These are phyloP conservation scores for Crypturellus tataupa DNA, from an alignment of 2,797 vertebrate species.

Conservation along the genomic window DNA sequence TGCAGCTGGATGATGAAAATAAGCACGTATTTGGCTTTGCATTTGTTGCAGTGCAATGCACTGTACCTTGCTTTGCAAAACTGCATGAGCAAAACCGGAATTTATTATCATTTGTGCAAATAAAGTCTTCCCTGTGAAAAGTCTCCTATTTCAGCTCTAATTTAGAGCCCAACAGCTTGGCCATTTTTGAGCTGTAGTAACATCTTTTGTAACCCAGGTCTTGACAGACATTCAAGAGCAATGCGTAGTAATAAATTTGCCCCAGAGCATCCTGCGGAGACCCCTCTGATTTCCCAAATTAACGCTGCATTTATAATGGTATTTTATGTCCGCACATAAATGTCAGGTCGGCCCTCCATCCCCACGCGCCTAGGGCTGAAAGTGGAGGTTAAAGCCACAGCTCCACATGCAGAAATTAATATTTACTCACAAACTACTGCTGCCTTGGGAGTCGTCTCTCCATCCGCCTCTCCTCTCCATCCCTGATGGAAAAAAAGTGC, in stretches of 20 bases:
- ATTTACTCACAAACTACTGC: background rate
- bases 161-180: background rate
- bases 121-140: background rate
- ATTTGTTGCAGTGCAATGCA: rapidly evolving
- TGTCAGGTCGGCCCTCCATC: background rate
- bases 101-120: background rate
- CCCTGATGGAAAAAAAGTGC: background rate
- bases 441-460: background rate
- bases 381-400: background rate
- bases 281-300: background rate
- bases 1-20: background rate
- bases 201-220: background rate
- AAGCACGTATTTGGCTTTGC: background rate
- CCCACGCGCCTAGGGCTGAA: background rate
- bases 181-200: background rate
- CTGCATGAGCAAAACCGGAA: background rate
- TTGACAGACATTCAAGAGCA: background rate
- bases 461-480: background rate
- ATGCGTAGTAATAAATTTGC: background rate
- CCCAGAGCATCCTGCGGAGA: background rate
- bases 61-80: background rate
- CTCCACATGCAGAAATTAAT: background rate
- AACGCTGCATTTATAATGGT: background rate
- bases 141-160: background rate
- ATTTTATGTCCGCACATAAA: background rate